Evolutionary conservation across 2,888 invertebrate species (phyloP).

Genomic region (Trichopria drosophilae): DNA sequence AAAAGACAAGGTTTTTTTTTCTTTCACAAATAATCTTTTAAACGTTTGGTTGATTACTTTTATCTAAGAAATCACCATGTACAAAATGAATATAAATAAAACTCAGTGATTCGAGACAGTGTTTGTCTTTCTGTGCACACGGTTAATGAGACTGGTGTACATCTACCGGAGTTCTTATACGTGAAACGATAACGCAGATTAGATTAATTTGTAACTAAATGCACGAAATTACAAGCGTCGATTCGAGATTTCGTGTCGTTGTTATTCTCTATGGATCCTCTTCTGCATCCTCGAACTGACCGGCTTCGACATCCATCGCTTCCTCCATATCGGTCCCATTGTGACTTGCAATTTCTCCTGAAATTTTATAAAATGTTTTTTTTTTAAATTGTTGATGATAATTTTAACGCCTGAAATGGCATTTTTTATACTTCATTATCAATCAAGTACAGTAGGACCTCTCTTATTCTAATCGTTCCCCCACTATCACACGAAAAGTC

Average conservation of each 20-base stretch:
- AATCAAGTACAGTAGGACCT: too few species aligned
- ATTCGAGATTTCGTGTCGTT: constrained; percentile 20
- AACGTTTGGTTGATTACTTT: constrained; percentile 41
- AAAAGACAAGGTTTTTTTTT: constrained; percentile 12
- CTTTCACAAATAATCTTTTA: constrained; percentile 19
- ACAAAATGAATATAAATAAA: constrained; percentile 58
- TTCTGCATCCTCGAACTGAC: constrained; percentile 66
- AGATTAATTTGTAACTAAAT: constrained; percentile 51
- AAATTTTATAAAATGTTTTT: constrained; percentile 41
- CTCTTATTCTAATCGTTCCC: too few species aligned
- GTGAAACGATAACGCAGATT: constrained; percentile 41
- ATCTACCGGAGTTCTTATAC: constrained; percentile 43
- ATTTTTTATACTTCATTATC: too few species aligned
- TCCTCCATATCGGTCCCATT: constrained; percentile 58
- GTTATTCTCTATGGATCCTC: constrained; percentile 53
- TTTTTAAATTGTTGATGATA: too few species aligned
- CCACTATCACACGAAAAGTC: too few species aligned
- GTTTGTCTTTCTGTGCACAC: constrained; percentile 35
- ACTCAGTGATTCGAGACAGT: constrained; percentile 46
- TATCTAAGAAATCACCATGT: constrained; percentile 53
- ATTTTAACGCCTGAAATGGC: too few species aligned
- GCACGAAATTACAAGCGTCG: constrained; percentile 42
- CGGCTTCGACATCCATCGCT: constrained; percentile 59
- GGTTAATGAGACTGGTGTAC: constrained; percentile 41
- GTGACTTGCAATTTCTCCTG: constrained; percentile 56